Evolutionary conservation across 2,888 invertebrate species (phyloP), one percentile per base, ranked within the genome.

Genomic region (Falcaria lacertinaria): DNA sequence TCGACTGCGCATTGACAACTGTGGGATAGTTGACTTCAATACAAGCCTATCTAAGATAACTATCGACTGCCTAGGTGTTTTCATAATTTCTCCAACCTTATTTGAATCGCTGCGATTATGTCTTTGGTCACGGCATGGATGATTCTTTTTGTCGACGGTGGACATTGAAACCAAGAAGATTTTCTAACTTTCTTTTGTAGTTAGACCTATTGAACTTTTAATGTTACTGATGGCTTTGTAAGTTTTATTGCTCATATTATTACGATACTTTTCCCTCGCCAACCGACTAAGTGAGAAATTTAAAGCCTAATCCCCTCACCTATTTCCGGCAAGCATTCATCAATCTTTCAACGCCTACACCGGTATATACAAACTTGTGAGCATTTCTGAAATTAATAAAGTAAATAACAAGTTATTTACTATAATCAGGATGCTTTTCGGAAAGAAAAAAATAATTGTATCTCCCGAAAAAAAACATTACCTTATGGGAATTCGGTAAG

Each of bases 1-100:
- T 69, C 66, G 69, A 53, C 66, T 70, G 61, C 61, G 74, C 72
- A 80, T 79, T 83, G 82, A 86, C 87, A 81, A 81, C 85, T 88
- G 84, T 87, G 87, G 80, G 85, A 85, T 86, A 80, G 74, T 74
- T 70, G 62, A 68, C 74, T 69, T 70, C 74, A 70, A 67, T 62
- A 65, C 70, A 64, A 60, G 60, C 53, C 64, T 59, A 63, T 62
- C 62, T 57, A 57, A 67, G 77, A 82, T 81, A 78, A 71, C 74
- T 78, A 83, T 81, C 77, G 52, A 56, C 69, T 74, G 70, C 76
- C 70, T 79, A 76, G 73, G 70, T 74, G 74, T 79, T 78, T 78
- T 77, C 71, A 74, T 77, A 78, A 79, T 79, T 82, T 83, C 80
- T 76, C 74, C 60, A 66, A 60, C 74, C 75, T 69, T 77, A 74